Percentiles rank a stretch among this genome's conserved stretches.
Conservation (phyloP, 2,888 invertebrate species). For the Drosophila cognata region DNA sequence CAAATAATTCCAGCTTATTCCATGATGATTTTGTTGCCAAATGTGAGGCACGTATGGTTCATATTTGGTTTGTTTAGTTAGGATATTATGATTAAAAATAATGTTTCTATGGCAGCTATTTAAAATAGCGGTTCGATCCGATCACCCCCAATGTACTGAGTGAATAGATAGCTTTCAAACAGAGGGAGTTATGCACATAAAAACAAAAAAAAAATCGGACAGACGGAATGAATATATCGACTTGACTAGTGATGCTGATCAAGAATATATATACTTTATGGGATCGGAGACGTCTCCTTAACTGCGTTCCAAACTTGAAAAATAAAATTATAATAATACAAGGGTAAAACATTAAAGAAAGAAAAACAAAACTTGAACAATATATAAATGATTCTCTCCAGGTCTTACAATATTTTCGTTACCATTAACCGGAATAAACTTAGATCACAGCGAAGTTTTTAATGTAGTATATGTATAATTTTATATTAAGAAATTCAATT, state of each 20-base stretch:
- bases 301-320: neutral
- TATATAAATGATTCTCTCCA: neutral
- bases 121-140: neutral
- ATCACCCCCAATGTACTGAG: neutral
- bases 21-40: neutral
- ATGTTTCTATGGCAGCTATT: neutral
- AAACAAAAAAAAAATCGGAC: neutral
- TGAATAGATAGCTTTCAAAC: neutral
- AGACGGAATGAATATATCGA: neutral
- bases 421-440: neutral
- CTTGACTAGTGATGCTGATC: neutral
- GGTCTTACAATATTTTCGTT: constrained; percentile 7
- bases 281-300: neutral
- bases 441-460: neutral
- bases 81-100: neutral
- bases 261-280: neutral
- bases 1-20: neutral
- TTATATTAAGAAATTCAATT: constrained; percentile 12
- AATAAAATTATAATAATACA: neutral
- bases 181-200: neutral
- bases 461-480: neutral
- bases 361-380: constrained; percentile 16
- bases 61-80: neutral
- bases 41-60: no score
- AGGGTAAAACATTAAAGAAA: neutral